Evolutionary conservation across 2,113 vertebrate species (phyloP), one percentile per base, ranked within the genome.

Genomic region (Trachemys scripta): DNA sequence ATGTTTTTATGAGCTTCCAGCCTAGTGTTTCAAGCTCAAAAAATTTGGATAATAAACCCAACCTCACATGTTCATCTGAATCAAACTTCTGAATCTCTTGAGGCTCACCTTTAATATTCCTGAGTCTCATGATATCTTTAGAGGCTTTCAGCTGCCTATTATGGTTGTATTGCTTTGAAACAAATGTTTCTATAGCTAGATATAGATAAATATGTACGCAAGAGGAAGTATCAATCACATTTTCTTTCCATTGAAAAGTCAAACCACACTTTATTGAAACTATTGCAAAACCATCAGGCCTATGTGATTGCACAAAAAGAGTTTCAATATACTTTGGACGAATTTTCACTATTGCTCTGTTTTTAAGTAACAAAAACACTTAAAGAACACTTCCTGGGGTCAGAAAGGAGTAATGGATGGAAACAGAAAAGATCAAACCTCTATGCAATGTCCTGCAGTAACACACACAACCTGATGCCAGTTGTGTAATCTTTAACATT

Each of bases 1-100:
- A 87, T 93, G 76, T 96, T 97, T 97, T 94, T 92, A 90, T 91
- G 88, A 96, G 87, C 95, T 97, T 97, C 59, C 92, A 96, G 85
- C 49, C 78, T 24, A 42, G 50, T 69, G 78, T 87, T 95, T 51
- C 75, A 94, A 96, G 84, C 59, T 94, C 0, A 29, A 80, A 84
- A 94, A 87, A 56, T 93, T 19, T 95, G 94, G 83, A n/a, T 93
- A 90, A 93, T n/a, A 87, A 96, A 92, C 31, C 17, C 56, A 82
- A 16, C 24, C 94, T 91, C 96, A n/a, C 79, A 91, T 90, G 80
- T 57, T 38, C 84, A 87, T 92, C 81, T 91, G 93, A 95, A 94
- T 81, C 86, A 86, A 87, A 93, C 50, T 76, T 89, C 59, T 93
- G 1, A 1, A 79, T 9, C 49, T 94, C 1, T 4, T 83, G 91